Percentiles rank a stretch among this genome's conserved stretches.
Evolutionary conservation across 2,888 invertebrate species (phyloP).

Genomic region (Pristionchus fissidentatus): DNA sequence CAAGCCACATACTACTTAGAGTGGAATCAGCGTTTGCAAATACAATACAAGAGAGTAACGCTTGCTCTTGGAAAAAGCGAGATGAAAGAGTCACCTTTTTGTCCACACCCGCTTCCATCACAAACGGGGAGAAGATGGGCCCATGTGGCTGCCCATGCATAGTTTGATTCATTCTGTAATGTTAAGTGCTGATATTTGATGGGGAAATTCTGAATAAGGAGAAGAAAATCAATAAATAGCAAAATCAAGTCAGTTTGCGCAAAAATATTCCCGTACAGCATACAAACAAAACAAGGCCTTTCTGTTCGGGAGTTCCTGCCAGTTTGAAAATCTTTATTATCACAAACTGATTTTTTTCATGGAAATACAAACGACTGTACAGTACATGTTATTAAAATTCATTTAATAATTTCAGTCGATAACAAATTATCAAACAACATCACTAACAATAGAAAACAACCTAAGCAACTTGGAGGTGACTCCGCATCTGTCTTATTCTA

Average conservation of each 20-base stretch:
- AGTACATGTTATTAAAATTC: too few species aligned
- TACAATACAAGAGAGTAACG: not conserved
- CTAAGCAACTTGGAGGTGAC: not conserved
- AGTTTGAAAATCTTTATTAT: not conserved
- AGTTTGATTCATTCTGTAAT: constrained; percentile 13
- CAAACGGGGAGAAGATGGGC: constrained; percentile 33
- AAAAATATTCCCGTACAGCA: too few species aligned
- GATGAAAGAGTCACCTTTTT: too few species aligned
- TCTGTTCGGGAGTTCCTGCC: not conserved
- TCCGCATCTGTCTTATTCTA: constrained; percentile 52
- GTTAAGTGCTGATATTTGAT: not conserved
- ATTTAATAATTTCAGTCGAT: too few species aligned
- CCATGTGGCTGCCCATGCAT: constrained; percentile 16
- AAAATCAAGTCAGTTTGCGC: not conserved
- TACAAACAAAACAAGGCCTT: not conserved
- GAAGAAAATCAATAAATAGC: not conserved
- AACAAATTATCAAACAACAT: constrained; percentile 3
- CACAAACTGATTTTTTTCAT: not conserved
- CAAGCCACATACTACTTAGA: not conserved
- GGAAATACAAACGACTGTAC: not conserved
- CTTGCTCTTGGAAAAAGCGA: too few species aligned
- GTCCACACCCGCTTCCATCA: constrained; percentile 18
- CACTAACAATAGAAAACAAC: not conserved
- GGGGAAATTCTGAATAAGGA: not conserved
- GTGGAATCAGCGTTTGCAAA: not conserved